These are phyloP conservation scores for Synergus gifuensis DNA, from an alignment of 2,888 invertebrate species.

Conservation along the genomic window DNA sequence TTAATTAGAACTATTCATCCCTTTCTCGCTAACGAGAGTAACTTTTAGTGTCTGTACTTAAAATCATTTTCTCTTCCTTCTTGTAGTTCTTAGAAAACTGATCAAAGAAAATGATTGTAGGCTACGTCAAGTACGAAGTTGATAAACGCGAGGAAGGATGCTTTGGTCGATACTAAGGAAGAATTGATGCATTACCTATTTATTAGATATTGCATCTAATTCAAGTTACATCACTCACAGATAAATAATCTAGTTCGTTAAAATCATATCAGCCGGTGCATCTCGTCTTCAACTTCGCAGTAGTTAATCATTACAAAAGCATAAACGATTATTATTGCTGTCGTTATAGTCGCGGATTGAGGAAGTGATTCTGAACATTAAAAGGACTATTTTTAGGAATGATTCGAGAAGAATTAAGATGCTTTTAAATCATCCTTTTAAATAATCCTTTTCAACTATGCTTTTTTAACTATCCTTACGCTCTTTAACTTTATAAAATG, in stretches of 20 bases:
- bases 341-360: slow-evolving; percentile 10
- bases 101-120: slow-evolving; percentile 22
- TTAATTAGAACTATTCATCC: slow-evolving; percentile 2
- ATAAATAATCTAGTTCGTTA: slow-evolving; percentile 26
- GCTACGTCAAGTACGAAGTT: slow-evolving; percentile 31
- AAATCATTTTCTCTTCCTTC: neutral
- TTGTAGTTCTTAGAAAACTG: slow-evolving; percentile 32
- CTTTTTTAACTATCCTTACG: neutral
- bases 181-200: slow-evolving; percentile 35
- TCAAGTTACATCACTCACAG: slow-evolving; percentile 34
- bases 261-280: slow-evolving; percentile 31
- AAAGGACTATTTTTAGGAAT: slow-evolving; percentile 7
- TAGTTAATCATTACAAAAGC: slow-evolving; percentile 13
- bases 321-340: slow-evolving; percentile 28
- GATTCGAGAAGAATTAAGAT: neutral
- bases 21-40: neutral
- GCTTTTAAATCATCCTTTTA: neutral
- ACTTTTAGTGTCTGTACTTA: neutral
- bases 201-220: slow-evolving; percentile 39
- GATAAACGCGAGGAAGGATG: slow-evolving; percentile 28
- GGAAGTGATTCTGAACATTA: slow-evolving; percentile 14
- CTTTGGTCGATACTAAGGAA: slow-evolving; percentile 1
- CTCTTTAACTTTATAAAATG: neutral
- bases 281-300: slow-evolving; percentile 38
- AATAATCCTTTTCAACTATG: neutral